Evolutionary conservation across 2,888 invertebrate genomes (phyloP), one percentile per base, ranked within the genome.

Genomic region (Geophilus truncorum): DNA sequence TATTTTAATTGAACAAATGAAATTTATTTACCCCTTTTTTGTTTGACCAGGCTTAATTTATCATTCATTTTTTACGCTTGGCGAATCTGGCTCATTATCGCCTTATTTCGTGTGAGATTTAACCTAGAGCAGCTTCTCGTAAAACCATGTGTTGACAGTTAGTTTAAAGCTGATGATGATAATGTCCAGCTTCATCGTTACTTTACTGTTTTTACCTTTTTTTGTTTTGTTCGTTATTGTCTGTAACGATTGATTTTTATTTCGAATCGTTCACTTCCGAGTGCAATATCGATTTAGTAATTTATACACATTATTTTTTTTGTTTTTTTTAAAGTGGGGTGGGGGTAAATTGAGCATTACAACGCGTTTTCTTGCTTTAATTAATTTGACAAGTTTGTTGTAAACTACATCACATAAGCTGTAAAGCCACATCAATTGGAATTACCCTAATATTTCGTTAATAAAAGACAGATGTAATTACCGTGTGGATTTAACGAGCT

Each of bases 401-500:
- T 18, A 1, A 62, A 62, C 21, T n/a, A n/a, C n/a, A n/a, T n/a
- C n/a, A n/a, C n/a, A n/a, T n/a, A n/a, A n/a, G n/a, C 23, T 62
- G 21, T 51, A 51, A 51, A 62, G 57, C 57, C 57, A 62, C 18
- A 21, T 62, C 21, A 62, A 62, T 7, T 62, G 6, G 57, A 23
- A 62, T 62, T 62, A 6, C 57, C n/a, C 7, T 21, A 62, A 62
- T 62, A 62, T 62, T 62, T 62, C 21, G 57, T 62, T 62, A 18
- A 62, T 62, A 62, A 62, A 62, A 62, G 57, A 62, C 57, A 62
- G 57, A 18, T 62, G 57, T 62, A 62, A 62, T 62, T 62, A 62
- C 23, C 57, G 23, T 23, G 57, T 62, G 23, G 57, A 23, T 62
- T 62, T 62, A 62, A 62, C 23, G 57, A 62, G 57, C 57, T 62